Evolutionary conservation across 2,113 vertebrate species (phyloP).

Genomic region (Orycteropus afer): DNA sequence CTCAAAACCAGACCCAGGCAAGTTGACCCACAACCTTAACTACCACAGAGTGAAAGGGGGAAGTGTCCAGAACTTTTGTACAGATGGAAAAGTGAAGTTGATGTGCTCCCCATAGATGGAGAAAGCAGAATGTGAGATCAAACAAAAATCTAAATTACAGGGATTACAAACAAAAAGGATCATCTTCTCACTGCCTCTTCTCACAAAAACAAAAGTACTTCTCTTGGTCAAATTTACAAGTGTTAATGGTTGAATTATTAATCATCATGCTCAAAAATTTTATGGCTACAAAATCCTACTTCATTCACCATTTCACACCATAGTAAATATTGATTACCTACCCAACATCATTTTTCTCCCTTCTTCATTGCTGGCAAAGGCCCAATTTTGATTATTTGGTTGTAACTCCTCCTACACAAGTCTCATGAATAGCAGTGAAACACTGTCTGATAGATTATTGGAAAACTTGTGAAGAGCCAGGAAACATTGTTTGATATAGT

Average conservation of each 20-base stretch:
- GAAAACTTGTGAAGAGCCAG: no score
- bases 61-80: not conserved
- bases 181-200: not conserved
- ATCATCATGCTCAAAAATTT: slow-evolving; percentile 13
- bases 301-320: not conserved
- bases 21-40: no score
- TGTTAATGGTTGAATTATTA: not conserved
- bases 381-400: not conserved
- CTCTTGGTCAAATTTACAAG: not conserved
- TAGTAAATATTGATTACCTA: not conserved
- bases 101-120: not conserved
- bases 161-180: not conserved
- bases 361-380: not conserved
- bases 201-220: not conserved
- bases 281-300: not conserved
- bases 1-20: no score
- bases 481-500: no score
- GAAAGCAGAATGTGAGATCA: not conserved
- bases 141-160: not conserved
- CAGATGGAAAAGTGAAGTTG: not conserved
- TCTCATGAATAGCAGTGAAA: no score
- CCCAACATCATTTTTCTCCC: not conserved
- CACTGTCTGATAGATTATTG: no score
- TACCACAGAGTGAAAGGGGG: not conserved
- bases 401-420: not conserved